These are phyloP conservation scores for Drosophila kohkoa DNA, from an alignment of 1,140 invertebrate species.

Conservation along the genomic window DNA sequence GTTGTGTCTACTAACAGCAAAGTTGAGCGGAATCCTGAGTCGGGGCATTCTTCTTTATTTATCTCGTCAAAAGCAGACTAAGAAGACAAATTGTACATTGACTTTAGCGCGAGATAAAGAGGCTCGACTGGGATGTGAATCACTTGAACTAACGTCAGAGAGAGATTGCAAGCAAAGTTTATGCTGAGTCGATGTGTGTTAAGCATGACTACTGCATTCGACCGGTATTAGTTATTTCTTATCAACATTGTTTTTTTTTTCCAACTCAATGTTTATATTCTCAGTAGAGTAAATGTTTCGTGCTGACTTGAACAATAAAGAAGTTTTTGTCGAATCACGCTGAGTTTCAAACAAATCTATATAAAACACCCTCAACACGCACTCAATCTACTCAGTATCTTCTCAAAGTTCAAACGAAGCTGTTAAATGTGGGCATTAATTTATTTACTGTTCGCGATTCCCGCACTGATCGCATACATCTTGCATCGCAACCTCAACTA, in stretches of 20 bases:
- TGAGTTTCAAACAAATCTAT: constrained; percentile 1
- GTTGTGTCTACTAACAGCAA: too few species aligned
- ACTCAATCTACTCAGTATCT: background rate
- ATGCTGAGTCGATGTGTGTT: background rate
- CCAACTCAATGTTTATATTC: background rate
- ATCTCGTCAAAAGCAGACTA: background rate
- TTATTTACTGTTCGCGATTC: constrained; percentile 27
- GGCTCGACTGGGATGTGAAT: background rate
- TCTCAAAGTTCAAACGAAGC: background rate
- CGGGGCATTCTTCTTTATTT: too few species aligned
- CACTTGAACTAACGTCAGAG: background rate
- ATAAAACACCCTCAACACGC: background rate
- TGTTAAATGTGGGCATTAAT: constrained; percentile 10
- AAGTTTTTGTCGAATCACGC: constrained; percentile 5
- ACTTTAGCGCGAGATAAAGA: background rate
- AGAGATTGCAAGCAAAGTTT: background rate
- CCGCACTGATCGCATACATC: constrained; percentile 32
- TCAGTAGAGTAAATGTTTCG: background rate
- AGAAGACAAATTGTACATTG: background rate
- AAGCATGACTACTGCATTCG: background rate
- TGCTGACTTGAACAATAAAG: background rate
- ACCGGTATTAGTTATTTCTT: background rate
- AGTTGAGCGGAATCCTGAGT: too few species aligned
- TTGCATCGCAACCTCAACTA: constrained; percentile 44
- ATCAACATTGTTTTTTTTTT: background rate